Base-by-base conservation (phyloP, 1,140 invertebrate genomes). In the Zaprionus tsacasi region DNA sequence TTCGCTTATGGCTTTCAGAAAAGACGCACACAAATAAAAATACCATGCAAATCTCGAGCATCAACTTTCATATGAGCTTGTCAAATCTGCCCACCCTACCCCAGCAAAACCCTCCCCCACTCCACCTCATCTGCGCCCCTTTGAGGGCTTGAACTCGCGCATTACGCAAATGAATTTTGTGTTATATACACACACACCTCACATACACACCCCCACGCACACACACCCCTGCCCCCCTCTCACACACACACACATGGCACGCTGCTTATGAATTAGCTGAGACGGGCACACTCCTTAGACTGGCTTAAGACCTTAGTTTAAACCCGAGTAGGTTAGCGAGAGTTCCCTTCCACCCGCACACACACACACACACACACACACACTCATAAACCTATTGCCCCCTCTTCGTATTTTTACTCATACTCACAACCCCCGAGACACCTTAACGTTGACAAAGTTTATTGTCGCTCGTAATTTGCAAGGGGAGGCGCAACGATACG, bases 151-250 rank as follows among this genome's bases (percentile, higher is more conserved):
- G 60, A 77, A 70, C 61, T 70, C 48, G 55, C 59, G 85, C 83
- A 88, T 88, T 88, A 88, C 70, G 85, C 81, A 88, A 89, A 89
- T 89, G 85, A 88, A 76, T 83, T 78, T 76, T 67, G 70, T 64
- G 54, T 63, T 73, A 45, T 48, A 57, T 15, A 35, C 15, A 55
- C 35, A 36, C 17, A 65, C 12, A 43, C 61, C 52, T 8, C 63
- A 43, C 63, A 50, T 8, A 10, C 15, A 13, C 45, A 55, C 59
- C 33, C 17, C 21, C 25, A 17, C 21, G 36, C 13, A 45, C n/a
- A 69, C 15, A 38, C 21, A 21, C 21, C 21, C 21, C 1, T 21
- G 1, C 21, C 45, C 59, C 33, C 17, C 21, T n/a, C n/a, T n/a
- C n/a, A n/a, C 25, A 30, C 21, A 45, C 13, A 45, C n/a, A 69